A percentile compares a stretch with the other conserved stretches of the same genome.
Evolutionary conservation across 2,888 invertebrate species (phyloP).

Genomic region (Zonitis immaculata): DNA sequence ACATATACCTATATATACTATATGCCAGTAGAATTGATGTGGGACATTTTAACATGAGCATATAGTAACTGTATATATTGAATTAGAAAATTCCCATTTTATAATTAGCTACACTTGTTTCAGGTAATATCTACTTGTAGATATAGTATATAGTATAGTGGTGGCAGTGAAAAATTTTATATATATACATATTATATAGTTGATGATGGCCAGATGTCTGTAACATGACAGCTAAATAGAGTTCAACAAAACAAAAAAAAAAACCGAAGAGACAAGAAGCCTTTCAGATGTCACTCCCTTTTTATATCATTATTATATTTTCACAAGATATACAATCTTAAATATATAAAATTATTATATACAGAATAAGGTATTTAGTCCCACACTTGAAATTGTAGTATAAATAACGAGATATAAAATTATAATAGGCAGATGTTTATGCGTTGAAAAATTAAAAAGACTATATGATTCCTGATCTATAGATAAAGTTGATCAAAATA

Average conservation of each 20-base stretch:
- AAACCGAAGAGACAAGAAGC: conserved; percentile 14
- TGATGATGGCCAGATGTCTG: conserved; percentile 29
- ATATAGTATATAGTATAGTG: conserved; percentile 12
- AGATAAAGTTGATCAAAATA: not conserved
- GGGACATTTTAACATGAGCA: conserved; percentile 26
- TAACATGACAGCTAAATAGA: conserved; percentile 40
- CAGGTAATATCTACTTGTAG: conserved; percentile 35
- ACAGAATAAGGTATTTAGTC: no score
- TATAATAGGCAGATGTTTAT: conserved; percentile 27
- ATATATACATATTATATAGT: not conserved
- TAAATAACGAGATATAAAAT: conserved; percentile 33
- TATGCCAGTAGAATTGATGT: conserved; percentile 37
- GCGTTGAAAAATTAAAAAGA: conserved; percentile 6
- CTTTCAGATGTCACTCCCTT: conserved; percentile 38
- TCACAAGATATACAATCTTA: conserved; percentile 35
- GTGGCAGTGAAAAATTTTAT: no score
- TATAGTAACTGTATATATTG: conserved; percentile 25
- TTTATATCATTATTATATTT: not conserved
- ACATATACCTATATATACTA: not conserved
- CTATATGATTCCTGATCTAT: not conserved
- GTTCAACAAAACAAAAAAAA: no score
- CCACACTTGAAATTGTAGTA: conserved; percentile 38
- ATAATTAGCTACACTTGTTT: conserved; percentile 47
- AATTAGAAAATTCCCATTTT: conserved; percentile 30
- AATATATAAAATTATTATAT: conserved; percentile 44